Base-by-base conservation (phyloP, 2,797 vertebrate species). In the Lagothrix lagotricha region DNA sequence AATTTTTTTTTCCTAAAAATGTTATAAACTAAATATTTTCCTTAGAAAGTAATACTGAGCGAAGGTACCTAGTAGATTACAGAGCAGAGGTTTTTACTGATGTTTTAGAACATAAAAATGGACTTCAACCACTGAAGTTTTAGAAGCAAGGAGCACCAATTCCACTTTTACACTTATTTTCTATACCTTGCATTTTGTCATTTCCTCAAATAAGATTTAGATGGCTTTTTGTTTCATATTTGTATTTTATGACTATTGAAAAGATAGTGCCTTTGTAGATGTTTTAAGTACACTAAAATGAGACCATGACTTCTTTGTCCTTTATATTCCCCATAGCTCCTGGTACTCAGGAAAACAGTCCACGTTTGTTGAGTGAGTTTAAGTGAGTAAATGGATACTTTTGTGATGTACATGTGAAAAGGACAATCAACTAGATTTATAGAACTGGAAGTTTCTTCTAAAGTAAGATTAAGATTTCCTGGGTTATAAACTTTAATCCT, bases 21-120 rank as follows among this genome's bases (percentile, higher is more conserved):
- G 54, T 77, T 81, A 44, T 84, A 91, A 72, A 87, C 79, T 58
- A 75, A 84, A 83, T 93, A 67, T 75, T 90, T 91, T 89, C 20
- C 17, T 54, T 57, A 94, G 33, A 80, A 92, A 94, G 20, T 14
- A n/a, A 84, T 88, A 79, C 61, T 77, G 36, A 80, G 28, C 44
- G 88, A 94, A 84, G 41, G 44, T 61, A 93, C 33, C 30, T 50
- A 86, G 50, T 87, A 44, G 30, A 52, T 58, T 75, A 73, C 13
- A 20, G 30, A 83, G 44, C 73, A 88, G 8, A 44, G 46, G 30
- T 10, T 79, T 96, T 61, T 17, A 48, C 50, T 41, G 73, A 24
- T 70, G 17, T 58, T 80, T 79, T 50, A 58, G 46, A 86, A 87
- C 24, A 76, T 20, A 91, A 91, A 41, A 81, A 46, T 39, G 50